phyloP scores from a whole-genome alignment of 2,888 invertebrate genomes.

The Poecilus cupreus region DNA sequence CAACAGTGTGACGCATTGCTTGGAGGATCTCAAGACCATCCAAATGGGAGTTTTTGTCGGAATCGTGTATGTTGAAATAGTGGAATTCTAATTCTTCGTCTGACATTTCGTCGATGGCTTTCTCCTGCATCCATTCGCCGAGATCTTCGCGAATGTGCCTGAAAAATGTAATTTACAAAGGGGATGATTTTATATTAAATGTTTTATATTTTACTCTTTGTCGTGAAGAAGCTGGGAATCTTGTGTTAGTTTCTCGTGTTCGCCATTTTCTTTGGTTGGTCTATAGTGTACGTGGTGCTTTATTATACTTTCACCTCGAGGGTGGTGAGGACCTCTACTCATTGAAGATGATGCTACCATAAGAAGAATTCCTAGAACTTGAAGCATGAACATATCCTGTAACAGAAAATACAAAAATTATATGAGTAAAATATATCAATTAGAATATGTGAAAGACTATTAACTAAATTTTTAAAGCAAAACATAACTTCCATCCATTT shows the following conservation, averaged over 20 bases:
- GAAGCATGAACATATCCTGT: not conserved
- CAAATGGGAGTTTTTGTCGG: constrained; percentile 90
- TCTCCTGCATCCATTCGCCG: constrained; percentile 75
- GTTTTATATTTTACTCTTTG: constrained; percentile 76
- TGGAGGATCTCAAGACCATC: constrained; percentile 93
- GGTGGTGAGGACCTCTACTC: constrained; percentile 81
- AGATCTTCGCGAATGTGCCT: constrained; percentile 89
- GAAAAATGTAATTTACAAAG: too few relatives aligned
- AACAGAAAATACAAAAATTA: not conserved
- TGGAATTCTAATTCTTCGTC: constrained; percentile 91
- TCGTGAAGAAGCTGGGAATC: constrained; percentile 85
- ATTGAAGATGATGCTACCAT: not conserved
- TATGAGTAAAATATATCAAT: too few relatives aligned
- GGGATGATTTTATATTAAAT: too few relatives aligned
- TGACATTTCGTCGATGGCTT: constrained; percentile 82
- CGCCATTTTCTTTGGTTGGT: constrained; percentile 73
- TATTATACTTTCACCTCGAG: constrained; percentile 73
- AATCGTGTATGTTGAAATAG: constrained; percentile 91
- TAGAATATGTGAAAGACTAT: too few relatives aligned
- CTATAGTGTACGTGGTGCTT: constrained; percentile 77
- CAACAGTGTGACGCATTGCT: constrained; percentile 84
- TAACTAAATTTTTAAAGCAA: too few relatives aligned
- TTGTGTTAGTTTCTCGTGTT: constrained; percentile 77
- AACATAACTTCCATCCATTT: too few relatives aligned
- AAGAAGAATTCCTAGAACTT: not conserved